Evolutionary conservation across 2,888 invertebrate genomes (phyloP).

Genomic region (Cantharis nigra): DNA sequence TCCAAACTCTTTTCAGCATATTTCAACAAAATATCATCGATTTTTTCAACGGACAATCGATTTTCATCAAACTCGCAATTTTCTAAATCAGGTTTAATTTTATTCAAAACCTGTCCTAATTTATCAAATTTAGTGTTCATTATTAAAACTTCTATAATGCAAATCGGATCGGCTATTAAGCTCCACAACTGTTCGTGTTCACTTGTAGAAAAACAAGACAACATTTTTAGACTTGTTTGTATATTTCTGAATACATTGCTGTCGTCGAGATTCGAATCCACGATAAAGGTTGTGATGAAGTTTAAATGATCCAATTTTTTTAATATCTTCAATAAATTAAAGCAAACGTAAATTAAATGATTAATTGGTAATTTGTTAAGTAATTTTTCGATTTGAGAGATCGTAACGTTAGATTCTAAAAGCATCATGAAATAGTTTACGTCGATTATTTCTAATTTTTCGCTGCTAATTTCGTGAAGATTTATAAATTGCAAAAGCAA

Average conservation of each 20-base stretch:
- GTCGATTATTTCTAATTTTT: conserved; percentile 58
- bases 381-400: conserved; percentile 59
- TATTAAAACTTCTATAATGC: conserved; percentile 82
- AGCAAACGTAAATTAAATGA: conserved; percentile 66
- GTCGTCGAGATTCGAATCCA: conserved; percentile 55
- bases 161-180: conserved; percentile 70
- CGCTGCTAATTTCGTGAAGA: conserved; percentile 63
- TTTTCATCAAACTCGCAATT: conserved; percentile 63
- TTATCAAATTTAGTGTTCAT: conserved; percentile 83
- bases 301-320: conserved; percentile 66
- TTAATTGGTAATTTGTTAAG: conserved; percentile 63
- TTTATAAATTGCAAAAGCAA: conserved; percentile 73
- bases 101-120: conserved; percentile 65
- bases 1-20: conserved; percentile 83
- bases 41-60: conserved; percentile 64
- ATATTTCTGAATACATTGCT: conserved; percentile 63
- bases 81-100: conserved; percentile 56
- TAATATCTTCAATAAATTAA: conserved; percentile 66
- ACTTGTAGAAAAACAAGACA: conserved; percentile 62
- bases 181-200: conserved; percentile 67
- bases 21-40: conserved; percentile 71
- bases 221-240: conserved; percentile 69
- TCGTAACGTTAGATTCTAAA: conserved; percentile 60
- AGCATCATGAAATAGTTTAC: conserved; percentile 62
- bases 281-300: conserved; percentile 67